Evolutionary conservation across 2,113 vertebrate species (phyloP).

Genomic region (Oreotrochilus melanogaster): DNA sequence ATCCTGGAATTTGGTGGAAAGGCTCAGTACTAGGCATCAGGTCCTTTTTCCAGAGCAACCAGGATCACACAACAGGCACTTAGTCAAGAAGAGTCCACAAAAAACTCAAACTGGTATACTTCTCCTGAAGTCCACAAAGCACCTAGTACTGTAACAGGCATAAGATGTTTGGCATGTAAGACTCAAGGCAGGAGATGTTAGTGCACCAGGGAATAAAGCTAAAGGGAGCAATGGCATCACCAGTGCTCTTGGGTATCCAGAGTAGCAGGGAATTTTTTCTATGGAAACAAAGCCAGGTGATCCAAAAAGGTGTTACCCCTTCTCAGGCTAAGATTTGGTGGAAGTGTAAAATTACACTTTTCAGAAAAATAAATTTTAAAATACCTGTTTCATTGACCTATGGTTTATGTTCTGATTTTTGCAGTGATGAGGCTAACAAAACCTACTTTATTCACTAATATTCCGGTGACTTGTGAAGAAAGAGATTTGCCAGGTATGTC

Average conservation of each 20-base stretch:
- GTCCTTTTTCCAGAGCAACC: not conserved
- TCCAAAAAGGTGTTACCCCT: not conserved
- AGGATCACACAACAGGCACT: not conserved
- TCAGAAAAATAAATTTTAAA: not conserved
- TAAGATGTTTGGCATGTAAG: not conserved
- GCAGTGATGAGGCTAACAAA: slow-evolving; percentile 98
- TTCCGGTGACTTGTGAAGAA: slow-evolving; percentile 97
- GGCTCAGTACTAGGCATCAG: rapidly evolving
- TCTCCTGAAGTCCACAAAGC: not conserved
- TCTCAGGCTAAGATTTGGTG: not conserved
- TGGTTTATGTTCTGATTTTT: slow-evolving; percentile 52
- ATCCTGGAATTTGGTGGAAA: not conserved
- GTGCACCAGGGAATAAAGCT: not conserved
- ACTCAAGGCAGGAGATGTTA: not conserved
- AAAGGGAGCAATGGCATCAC: not conserved
- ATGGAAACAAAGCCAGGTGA: not conserved
- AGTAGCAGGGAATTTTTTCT: not conserved
- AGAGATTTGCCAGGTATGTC: slow-evolving; percentile 92
- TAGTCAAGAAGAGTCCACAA: not conserved
- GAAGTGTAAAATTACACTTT: not conserved
- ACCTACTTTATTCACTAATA: slow-evolving; percentile 96
- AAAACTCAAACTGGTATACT: not conserved
- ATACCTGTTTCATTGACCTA: not conserved
- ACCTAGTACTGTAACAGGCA: rapidly evolving
- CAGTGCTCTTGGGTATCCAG: not conserved